Conservation (phyloP, 37 sponge, comb jelly and placozoan species). For the Spongilla lacustris region DNA sequence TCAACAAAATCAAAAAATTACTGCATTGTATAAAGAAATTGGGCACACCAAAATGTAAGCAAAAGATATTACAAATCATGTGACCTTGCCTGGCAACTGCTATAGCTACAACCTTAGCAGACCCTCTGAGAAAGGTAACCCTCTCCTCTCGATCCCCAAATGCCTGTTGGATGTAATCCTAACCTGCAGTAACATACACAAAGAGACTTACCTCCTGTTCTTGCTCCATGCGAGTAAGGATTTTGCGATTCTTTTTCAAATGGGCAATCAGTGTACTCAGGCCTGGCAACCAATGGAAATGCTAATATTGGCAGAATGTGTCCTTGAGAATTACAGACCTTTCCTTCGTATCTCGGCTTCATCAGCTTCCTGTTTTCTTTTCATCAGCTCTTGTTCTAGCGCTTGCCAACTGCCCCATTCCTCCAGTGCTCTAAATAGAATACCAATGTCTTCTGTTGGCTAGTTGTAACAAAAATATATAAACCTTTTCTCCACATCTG, state of each 20-base stretch:
- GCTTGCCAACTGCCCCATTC: conserved; percentile 89
- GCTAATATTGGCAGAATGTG: not conserved
- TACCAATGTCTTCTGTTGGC: not conserved
- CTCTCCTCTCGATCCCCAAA: conserved; percentile 75
- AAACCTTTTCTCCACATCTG: conserved; percentile 86
- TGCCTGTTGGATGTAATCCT: conserved; percentile 28
- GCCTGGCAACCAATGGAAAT: conserved; percentile 31
- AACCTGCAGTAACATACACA: conserved; percentile 9
- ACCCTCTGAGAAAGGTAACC: conserved; percentile 70
- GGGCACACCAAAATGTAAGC: too few relatives aligned
- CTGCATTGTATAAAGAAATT: conserved; percentile 29
- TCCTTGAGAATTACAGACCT: not conserved
- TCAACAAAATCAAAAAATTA: conserved; percentile 77
- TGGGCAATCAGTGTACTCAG: conserved; percentile 78
- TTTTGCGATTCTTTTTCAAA: conserved; percentile 77
- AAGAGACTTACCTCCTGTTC: conserved; percentile 55
- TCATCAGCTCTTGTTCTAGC: conserved; percentile 64
- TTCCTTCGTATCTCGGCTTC: conserved; percentile 63
- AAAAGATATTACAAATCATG: not conserved
- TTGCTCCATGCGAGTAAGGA: conserved; percentile 41
- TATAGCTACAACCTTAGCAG: conserved; percentile 82
- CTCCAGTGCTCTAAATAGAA: conserved; percentile 66
- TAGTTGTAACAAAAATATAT: not conserved
- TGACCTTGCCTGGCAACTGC: conserved; percentile 81
- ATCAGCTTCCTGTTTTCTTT: conserved; percentile 39